Percentiles rank a stretch among this genome's conserved stretches.
phyloP scores from a whole-genome alignment of 2,113 vertebrate species.

The Pteruthius melanotis region DNA sequence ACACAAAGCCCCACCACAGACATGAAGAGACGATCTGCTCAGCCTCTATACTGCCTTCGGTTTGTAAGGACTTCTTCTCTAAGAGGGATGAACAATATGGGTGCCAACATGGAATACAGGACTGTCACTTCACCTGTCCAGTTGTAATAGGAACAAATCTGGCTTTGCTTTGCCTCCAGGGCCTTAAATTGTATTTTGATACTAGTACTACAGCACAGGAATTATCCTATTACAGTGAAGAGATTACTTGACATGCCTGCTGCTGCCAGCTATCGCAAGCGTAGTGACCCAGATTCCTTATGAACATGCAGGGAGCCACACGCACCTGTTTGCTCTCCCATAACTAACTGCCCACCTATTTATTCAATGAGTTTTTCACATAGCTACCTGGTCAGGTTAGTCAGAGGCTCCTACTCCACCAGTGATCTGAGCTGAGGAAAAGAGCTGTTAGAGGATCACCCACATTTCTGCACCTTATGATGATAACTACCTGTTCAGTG shows the following conservation, averaged over 20 bases:
- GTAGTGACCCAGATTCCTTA: constrained; percentile 23
- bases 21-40: neutral
- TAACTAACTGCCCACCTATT: neutral
- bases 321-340: neutral
- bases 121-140: neutral
- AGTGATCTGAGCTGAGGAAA: neutral
- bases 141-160: neutral
- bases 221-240: constrained; percentile 36
- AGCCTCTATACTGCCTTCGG: neutral
- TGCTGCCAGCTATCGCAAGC: neutral
- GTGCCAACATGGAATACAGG: neutral
- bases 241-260: constrained; percentile 25
- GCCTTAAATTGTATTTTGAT: constrained; percentile 37
- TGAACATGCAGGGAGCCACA: neutral
- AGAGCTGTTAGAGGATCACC: neutral
- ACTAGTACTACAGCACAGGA: neutral
- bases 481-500: neutral
- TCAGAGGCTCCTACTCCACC: neutral
- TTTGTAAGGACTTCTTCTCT: neutral
- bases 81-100: neutral
- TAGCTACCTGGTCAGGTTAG: neutral
- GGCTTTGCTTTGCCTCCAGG: neutral
- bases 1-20: neutral
- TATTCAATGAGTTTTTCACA: neutral
- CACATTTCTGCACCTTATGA: neutral